phyloP scores from a whole-genome alignment of 2,113 vertebrate genomes.

The Datnioides undecimradiatus region DNA sequence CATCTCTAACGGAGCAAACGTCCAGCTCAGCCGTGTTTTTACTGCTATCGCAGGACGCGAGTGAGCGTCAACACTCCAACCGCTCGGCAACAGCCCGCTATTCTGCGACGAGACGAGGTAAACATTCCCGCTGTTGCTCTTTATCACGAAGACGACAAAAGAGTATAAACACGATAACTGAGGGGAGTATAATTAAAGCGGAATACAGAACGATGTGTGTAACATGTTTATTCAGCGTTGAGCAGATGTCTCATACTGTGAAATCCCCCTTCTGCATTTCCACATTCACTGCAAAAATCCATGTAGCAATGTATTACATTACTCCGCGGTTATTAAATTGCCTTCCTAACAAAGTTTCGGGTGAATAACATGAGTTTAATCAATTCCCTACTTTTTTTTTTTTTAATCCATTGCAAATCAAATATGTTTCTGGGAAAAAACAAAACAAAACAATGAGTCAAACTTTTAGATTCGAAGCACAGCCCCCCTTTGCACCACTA shows the following conservation, averaged over 20 bases:
- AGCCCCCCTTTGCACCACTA: not conserved
- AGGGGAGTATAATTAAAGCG: not conserved
- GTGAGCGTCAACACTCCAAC: not conserved
- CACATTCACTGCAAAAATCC: not conserved
- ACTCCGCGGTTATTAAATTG: not conserved
- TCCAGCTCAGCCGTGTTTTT: not conserved
- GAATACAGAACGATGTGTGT: not conserved
- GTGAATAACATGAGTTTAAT: not conserved
- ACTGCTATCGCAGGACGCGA: not conserved
- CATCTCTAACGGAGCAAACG: too few species aligned
- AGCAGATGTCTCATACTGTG: not conserved
- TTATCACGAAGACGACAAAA: not conserved
- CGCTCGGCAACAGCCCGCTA: not conserved
- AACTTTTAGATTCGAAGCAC: not conserved
- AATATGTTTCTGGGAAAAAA: not conserved
- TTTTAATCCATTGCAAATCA: not conserved
- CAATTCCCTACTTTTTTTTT: not conserved
- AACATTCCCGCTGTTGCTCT: not conserved
- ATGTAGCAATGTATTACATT: not conserved
- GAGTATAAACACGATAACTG: not conserved
- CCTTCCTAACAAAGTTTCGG: not conserved
- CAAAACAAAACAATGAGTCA: not conserved
- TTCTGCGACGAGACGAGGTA: not conserved
- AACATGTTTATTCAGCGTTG: not conserved
- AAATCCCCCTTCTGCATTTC: too few species aligned